Base-by-base conservation (phyloP, 2,888 invertebrate genomes). In the Aethes cnicana region DNA sequence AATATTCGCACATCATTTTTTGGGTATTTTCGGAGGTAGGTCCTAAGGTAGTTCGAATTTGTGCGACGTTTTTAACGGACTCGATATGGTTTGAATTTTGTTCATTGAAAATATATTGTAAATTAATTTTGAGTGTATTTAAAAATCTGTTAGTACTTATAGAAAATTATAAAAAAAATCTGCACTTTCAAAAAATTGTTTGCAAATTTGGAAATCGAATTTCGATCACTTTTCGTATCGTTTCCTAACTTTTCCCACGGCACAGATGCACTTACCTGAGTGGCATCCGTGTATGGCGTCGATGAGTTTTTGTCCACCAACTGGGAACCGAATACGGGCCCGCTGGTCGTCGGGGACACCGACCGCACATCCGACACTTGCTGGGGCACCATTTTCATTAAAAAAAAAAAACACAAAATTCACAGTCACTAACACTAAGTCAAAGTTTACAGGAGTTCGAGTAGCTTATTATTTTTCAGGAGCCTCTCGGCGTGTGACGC, bases 211-310 rank as follows among this genome's bases (percentile, higher is more conserved):
- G 12, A 8, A 20, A 11, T 21, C 7, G n/a, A n/a, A n/a, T 26
- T 49, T 49, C 32, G 6, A 18, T 21, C 28, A 53, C 46, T 46
- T 49, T 44, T 18, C 33, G 26, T 11, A 25, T 30, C 32, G 33
- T 50, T 54, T 20, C 26, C 9, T 21, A 25, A 48, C 32, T 54
- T 57, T n/a, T 49, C 14, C 46, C 55, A 54, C 11, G 55, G 54
- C 28, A 5, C 9, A 37, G 39, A 32, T 59, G n/a, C 59, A 90
- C 93, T 94, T 91, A 97, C 97, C 96, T 96, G 96, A 69, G 98
- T 99, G 58, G 98, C 98, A 92, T 99, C 98, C 75, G 98, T 96
- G 91, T 99, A 99, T 55, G 98, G 98, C 55, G 98, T 98, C 47
- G 94, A 91, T 21, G 98, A 97, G 82, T 95, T 95, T 86, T 96